Percentiles rank a stretch among this genome's conserved stretches.
phyloP scores from a whole-genome alignment of 2,797 vertebrate genomes.

The Molothrus ater region DNA sequence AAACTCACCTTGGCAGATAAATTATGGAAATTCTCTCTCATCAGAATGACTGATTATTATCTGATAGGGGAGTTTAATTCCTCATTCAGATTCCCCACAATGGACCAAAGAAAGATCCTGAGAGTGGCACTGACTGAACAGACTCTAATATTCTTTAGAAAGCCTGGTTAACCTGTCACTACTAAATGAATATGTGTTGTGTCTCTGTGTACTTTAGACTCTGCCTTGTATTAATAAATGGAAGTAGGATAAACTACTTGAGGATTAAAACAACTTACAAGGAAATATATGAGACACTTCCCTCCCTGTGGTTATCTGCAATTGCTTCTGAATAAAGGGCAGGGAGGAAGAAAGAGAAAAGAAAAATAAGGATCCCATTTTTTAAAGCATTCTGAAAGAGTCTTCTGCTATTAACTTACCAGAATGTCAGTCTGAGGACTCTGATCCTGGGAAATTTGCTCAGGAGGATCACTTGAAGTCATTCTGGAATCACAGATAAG shows the following conservation, averaged over 20 bases:
- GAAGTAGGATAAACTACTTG: background rate
- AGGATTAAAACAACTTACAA: background rate
- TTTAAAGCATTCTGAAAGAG: background rate
- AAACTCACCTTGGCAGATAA: constrained; percentile 15
- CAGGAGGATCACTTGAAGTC: background rate
- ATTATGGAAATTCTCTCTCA: background rate
- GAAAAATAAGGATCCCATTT: background rate
- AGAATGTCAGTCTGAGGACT: background rate
- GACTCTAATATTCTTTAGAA: constrained; percentile 23
- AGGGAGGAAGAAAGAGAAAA: background rate
- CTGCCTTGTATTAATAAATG: constrained; percentile 25
- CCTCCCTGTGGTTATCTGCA: background rate
- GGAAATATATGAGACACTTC: background rate
- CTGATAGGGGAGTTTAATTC: background rate
- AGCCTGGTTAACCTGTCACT: background rate
- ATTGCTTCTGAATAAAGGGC: background rate
- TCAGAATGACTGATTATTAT: background rate
- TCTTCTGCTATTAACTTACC: background rate
- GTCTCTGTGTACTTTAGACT: background rate
- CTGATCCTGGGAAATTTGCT: background rate
- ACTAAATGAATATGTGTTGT: background rate
- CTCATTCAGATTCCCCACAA: background rate
- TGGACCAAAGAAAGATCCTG: background rate
- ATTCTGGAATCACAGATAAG: background rate
- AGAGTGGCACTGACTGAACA: constrained; percentile 3